Conservation (phyloP, 2,113 vertebrate genomes). For the Psettodes erumei region DNA sequence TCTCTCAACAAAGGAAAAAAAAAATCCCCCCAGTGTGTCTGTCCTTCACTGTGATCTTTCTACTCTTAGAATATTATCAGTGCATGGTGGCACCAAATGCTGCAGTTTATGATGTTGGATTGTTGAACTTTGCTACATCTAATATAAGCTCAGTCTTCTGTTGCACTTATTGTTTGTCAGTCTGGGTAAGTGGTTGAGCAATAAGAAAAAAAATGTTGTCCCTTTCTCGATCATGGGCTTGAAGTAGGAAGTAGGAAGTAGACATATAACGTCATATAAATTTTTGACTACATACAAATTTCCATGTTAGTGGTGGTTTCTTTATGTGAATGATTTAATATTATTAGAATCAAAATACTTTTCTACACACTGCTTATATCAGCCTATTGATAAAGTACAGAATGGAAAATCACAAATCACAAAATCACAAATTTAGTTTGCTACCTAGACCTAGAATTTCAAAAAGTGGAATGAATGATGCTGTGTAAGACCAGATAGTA, state of each 20-base stretch:
- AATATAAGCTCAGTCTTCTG: constrained; percentile 36
- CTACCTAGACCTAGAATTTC: background rate
- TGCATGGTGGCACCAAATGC: constrained; percentile 39
- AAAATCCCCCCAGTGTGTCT: constrained; percentile 36
- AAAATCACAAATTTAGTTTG: background rate
- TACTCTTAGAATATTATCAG: constrained; percentile 29
- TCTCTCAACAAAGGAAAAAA: constrained; percentile 28
- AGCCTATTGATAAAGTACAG: background rate
- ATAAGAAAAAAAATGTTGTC: background rate
- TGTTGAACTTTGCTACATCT: constrained; percentile 24
- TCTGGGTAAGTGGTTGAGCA: constrained; percentile 8
- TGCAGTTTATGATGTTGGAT: constrained; percentile 34
- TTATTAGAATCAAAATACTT: background rate
- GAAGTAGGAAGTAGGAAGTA: no score
- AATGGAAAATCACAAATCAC: background rate
- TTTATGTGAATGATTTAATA: background rate
- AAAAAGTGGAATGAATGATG: background rate
- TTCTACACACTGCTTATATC: background rate
- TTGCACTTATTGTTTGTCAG: constrained; percentile 23
- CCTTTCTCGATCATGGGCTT: background rate
- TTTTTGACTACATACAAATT: background rate
- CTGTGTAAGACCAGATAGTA: background rate
- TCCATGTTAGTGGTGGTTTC: background rate
- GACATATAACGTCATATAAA: background rate
- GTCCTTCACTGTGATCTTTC: constrained; percentile 52